Base-by-base conservation (phyloP, 2,888 invertebrate genomes). In the Sarcophaga subvicina region DNA sequence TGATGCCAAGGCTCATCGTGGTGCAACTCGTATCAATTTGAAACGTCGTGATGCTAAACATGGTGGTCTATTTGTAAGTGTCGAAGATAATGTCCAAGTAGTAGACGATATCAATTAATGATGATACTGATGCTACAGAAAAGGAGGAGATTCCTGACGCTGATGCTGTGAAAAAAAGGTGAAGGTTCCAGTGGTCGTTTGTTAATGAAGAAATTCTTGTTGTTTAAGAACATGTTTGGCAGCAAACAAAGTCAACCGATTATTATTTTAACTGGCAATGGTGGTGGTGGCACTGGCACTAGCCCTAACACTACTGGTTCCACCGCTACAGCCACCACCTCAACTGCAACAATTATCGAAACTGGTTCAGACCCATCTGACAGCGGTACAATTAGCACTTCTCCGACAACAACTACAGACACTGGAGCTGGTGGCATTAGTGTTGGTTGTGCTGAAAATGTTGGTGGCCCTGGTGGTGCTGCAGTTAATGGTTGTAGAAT, bases 101-200 rank as follows among this genome's bases (percentile, higher is more conserved):
- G 66, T 45, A 63, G 60, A 2, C 37, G 8, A 10, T 37, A 37
- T 37, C 8, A 37, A 37, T 37, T 8, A 82, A 82, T 59, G 84
- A 78, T n/a, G 20, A 60, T 20, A 67, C 22, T 25, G 80, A 76
- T 0, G 76, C 12, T 10, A 84, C 78, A 1, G 84, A 69, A 0
- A 54, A 67, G 3, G 60, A 14, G 10, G 64, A 64, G 14, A 62
- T 45, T 4, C 54, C 49, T 3, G 71, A 62, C 10, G 71, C 64
- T 22, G 71, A 78, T n/a, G 1, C 79, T 0, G 59, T 5, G 4
- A 85, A 88, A 25, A 25, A 89, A 86, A 64, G 88, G 89, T n/a
- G 91, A 91, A 20, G 88, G 90, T 2, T 91, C 92, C 25, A 92
- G 90, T 25, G 92, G 92, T 0, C 91, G 93, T 4, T 85, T 93